Conservation (phyloP, 2,113 vertebrate genomes). For the Prolemur simus region DNA sequence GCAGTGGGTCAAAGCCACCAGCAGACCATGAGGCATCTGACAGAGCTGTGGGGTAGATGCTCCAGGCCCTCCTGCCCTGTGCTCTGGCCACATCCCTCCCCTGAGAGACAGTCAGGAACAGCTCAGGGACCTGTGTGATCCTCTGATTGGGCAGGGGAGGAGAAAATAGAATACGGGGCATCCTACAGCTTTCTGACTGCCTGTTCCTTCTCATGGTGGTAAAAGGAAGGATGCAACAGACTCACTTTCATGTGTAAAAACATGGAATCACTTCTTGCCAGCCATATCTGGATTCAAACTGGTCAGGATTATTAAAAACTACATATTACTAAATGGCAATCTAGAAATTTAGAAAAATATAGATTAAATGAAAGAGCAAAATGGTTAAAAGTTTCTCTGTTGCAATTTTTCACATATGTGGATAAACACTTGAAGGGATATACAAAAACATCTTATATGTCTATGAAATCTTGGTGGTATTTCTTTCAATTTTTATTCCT, state of each 20-base stretch:
- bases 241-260: neutral
- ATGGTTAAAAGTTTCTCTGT: neutral
- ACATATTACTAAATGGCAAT: neutral
- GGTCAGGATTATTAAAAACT: neutral
- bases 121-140: neutral
- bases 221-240: neutral
- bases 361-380: neutral
- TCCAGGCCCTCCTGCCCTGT: neutral
- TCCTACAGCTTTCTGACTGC: neutral
- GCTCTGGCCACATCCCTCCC: neutral
- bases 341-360: neutral
- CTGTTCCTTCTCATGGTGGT: neutral
- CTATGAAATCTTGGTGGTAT: neutral
- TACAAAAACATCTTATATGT: neutral
- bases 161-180: neutral
- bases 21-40: neutral
- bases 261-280: neutral
- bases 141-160: neutral
- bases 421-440: neutral
- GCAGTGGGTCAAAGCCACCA: neutral
- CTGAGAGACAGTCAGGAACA: neutral
- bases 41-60: neutral
- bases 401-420: neutral
- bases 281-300: neutral
- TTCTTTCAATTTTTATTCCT: neutral